phyloP scores from a whole-genome alignment of 2,797 vertebrate species.

The Melanotaenia trifasciata region DNA sequence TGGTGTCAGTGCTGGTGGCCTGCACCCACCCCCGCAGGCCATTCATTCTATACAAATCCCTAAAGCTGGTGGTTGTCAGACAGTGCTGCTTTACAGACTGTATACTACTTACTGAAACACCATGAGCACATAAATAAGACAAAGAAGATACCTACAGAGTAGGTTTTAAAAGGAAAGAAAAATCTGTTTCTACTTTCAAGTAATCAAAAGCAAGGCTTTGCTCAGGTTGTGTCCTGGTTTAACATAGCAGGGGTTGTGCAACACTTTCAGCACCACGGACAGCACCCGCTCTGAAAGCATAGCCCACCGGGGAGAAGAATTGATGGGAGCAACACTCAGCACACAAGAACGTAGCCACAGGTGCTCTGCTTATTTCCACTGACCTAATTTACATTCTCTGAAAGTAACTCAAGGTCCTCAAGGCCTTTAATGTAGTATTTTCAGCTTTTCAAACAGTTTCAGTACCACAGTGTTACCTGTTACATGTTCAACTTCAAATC shows the following conservation, averaged over 20 bases:
- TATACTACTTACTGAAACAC: background rate
- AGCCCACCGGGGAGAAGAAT: constrained; percentile 21
- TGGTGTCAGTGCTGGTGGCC: too few species aligned
- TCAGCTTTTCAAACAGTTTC: constrained; percentile 8
- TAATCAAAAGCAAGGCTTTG: constrained; percentile 1
- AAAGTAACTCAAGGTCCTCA: constrained; percentile 42
- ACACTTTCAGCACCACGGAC: constrained; percentile 32
- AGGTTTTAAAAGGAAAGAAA: background rate
- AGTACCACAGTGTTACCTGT: background rate
- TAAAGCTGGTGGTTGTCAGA: too few species aligned
- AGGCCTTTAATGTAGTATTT: constrained; percentile 16
- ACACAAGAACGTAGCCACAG: constrained; percentile 58
- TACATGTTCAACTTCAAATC: background rate
- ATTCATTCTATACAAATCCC: too few species aligned
- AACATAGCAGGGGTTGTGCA: constrained; percentile 10
- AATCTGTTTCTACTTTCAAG: background rate
- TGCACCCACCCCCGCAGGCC: too few species aligned
- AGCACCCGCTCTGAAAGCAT: constrained; percentile 14
- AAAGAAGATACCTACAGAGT: background rate
- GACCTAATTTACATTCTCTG: constrained; percentile 68
- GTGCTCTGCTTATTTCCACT: constrained; percentile 53
- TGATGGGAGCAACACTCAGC: constrained; percentile 43
- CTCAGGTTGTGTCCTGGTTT: constrained; percentile 11
- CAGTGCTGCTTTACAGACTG: background rate
- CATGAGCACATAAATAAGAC: background rate